Evolutionary conservation across 2,888 invertebrate genomes (phyloP), one percentile per base, ranked within the genome.

Genomic region (Abrostola tripartita): DNA sequence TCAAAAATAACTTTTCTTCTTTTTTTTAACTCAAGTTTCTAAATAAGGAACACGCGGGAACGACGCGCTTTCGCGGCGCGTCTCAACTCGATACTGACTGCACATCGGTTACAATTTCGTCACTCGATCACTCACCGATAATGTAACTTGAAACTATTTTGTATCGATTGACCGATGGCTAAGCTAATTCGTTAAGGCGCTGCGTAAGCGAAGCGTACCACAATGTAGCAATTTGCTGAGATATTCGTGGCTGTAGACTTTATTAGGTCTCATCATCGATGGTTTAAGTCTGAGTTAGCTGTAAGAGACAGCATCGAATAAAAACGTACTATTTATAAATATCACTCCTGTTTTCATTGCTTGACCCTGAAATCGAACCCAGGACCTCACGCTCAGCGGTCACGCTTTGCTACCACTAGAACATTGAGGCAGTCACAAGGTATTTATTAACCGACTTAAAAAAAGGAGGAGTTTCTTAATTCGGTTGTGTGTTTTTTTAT

Each of bases 51-150:
- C 80, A 76, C 81, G 70, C 68, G 67, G 52, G 52, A 59, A 36
- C 35, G 73, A 80, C 88, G 81, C 85, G 84, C 87, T 78, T 73
- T 83, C 86, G 72, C 83, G 71, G 37, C 83, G 85, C 84, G 83
- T 76, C 79, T 68, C 82, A 66, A 82, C 67, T 76, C 72, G 76
- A 84, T 74, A 89, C 88, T 88, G 74, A 76, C 53, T 63, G 52
- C 64, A 65, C 55, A 64, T 51, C 37, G 59, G 81, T 77, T 76
- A 84, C 65, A 70, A 80, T 89, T 88, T 88, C 90, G 81, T 89
- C 89, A 88, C 74, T 75, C 81, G 68, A 24, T 47, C 67, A 81
- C 80, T 42, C 67, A 81, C 80, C 76, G 81, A 79, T 84, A 84
- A 70, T 76, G 85, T 85, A 86, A 88, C 81, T 72, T 74, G 81